A percentile compares a stretch with the other conserved stretches of the same genome.
Conservation (phyloP, 2,888 invertebrate genomes). For the Actias luna region DNA sequence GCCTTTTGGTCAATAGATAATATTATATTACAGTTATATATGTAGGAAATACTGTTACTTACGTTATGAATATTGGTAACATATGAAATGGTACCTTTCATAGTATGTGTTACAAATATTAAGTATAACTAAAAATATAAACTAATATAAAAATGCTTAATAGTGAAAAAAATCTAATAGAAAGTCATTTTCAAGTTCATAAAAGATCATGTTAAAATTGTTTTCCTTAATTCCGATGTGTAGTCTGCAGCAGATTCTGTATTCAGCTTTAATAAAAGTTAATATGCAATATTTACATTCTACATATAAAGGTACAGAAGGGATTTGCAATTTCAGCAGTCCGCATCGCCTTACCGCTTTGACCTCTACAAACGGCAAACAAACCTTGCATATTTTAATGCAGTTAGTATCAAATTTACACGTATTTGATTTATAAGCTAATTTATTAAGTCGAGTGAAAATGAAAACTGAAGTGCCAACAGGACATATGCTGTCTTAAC, state of each 20-base stretch:
- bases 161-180: neutral
- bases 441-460: neutral
- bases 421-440: neutral
- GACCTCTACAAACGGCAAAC: slow-evolving; percentile 36
- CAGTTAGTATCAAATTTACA: neutral
- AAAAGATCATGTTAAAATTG: neutral
- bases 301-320: slow-evolving; percentile 31
- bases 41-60: too few relatives aligned
- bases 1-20: too few relatives aligned
- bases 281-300: slow-evolving; percentile 38
- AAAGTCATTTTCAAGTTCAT: neutral
- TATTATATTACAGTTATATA: too few relatives aligned
- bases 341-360: slow-evolving; percentile 22
- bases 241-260: neutral
- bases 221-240: neutral
- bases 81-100: too few relatives aligned
- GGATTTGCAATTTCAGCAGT: slow-evolving; percentile 47
- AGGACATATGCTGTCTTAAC: too few relatives aligned
- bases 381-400: slow-evolving; percentile 31
- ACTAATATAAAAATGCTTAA: too few relatives aligned
- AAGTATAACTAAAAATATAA: too few relatives aligned
- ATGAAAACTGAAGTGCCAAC: too few relatives aligned
- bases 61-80: too few relatives aligned
- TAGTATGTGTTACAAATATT: too few relatives aligned
- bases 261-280: slow-evolving; percentile 26